These are phyloP conservation scores for Dendrolimus houi DNA, from an alignment of 2,888 invertebrate genomes.

Conservation along the genomic window DNA sequence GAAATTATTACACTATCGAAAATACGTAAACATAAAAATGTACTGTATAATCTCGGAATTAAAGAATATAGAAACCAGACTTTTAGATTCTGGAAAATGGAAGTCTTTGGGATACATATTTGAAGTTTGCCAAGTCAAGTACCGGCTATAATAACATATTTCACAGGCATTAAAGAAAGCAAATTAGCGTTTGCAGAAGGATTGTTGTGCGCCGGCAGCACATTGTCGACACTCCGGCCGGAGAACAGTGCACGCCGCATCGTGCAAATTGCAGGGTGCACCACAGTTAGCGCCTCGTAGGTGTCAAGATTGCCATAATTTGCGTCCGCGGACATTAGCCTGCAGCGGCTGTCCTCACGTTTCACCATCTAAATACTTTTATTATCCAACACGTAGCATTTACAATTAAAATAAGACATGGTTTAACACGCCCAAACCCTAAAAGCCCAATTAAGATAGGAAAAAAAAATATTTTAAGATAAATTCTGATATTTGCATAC, in stretches of 20 bases:
- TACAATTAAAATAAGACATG: constrained; percentile 7
- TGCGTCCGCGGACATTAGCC: constrained; percentile 53
- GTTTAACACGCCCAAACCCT: neutral
- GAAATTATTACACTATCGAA: too few relatives aligned
- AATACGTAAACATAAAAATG: too few relatives aligned
- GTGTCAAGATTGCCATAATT: constrained; percentile 76
- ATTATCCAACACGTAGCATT: constrained; percentile 24
- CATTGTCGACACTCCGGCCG: neutral
- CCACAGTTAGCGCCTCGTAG: constrained; percentile 72
- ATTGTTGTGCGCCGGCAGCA: constrained; percentile 15
- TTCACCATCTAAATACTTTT: constrained; percentile 63
- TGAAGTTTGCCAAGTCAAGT: too few relatives aligned
- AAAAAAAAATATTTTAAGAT: too few relatives aligned
- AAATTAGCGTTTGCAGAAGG: constrained; percentile 35
- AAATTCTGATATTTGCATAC: too few relatives aligned
- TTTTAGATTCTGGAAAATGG: too few relatives aligned
- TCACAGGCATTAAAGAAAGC: constrained; percentile 33
- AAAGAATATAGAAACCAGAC: too few relatives aligned
- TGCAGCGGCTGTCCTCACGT: constrained; percentile 69
- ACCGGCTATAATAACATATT: too few relatives aligned
- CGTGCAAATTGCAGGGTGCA: constrained; percentile 63
- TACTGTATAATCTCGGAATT: too few relatives aligned
- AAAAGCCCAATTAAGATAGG: neutral
- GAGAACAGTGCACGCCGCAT: constrained; percentile 16
- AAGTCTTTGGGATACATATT: too few relatives aligned